Evolutionary conservation across 2,888 invertebrate genomes (phyloP), one percentile per base, ranked within the genome.

Genomic region (Lycaena phlaeas): DNA sequence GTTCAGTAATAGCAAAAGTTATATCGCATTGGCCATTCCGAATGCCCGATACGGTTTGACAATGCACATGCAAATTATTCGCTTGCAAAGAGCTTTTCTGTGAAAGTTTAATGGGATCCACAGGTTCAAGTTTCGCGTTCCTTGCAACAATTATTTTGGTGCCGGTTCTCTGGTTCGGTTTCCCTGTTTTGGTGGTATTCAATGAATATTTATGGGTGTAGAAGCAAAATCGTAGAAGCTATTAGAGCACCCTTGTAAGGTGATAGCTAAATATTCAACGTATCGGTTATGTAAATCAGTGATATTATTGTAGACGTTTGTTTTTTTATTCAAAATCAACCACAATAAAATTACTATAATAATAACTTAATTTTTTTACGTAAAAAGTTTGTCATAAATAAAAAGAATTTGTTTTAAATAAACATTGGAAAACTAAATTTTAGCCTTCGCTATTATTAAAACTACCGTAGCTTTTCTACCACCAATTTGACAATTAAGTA

Each of bases 1-100:
- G 11, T 31, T 15, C 11, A 12, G 12, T 18, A 34, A 72, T 68
- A 64, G 68, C 66, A 64, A 73, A 74, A 77, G 68, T 76, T 67
- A 63, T 64, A 54, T 58, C 66, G 64, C n/a, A 68, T 61, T 68
- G 70, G 62, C 62, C 66, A 66, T 73, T 73, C 55, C 64, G 51
- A 69, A 69, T 58, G 68, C 70, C 70, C 71, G 69, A 81, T 79
- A 74, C 72, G 70, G 72, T 74, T 73, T 73, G 78, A 79, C 79
- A 79, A 81, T 79, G 72, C 72, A 70, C 69, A 81, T 81, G 81
- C 77, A 81, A 79, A 84, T 81, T 76, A 69, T 68, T 65, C 65
- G 56, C 60, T 61, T 55, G 68, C 65, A 67, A 68, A 65, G 66
- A 64, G 68, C 72, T 66, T 67, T 70, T 60, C 64, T 63, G 64